Evolutionary conservation across 1,140 invertebrate species (phyloP), one percentile per base, ranked within the genome.

Genomic region (Drosophila bocqueti): DNA sequence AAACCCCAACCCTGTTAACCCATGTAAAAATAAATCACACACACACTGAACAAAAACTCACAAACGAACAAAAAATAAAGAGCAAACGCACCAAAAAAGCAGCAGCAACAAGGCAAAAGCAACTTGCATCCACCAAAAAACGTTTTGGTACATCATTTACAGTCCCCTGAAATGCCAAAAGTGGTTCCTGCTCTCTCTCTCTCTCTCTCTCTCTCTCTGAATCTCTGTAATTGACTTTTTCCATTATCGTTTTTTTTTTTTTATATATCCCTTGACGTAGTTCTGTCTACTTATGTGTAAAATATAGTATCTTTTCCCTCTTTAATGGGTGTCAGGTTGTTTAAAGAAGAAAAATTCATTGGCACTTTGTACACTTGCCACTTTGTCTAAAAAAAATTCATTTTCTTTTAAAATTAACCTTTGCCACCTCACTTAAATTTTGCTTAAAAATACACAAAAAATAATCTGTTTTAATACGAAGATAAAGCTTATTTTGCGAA

Each of bases 61-160:
- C 38, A 42, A 52, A 13, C 38, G 13, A 36, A 36, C n/a, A 21
- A 38, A 52, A 64, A 26, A 11, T 11, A 38, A 40, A 38, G 36
- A 29, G 46, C 50, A 38, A 43, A 55, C 2, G 18, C 34, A 10
- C 9, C 1, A 6, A 38, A 54, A 24, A 46, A 71, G 63, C 67
- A 71, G 67, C 67, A 71, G 54, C 49, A 68, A 45, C 40, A 71
- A 68, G 38, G 31, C 18, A 57, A 40, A 57, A 57, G 40, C 64
- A 68, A 40, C 40, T 34, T 52, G 11, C 63, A 67, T 64, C 16
- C 31, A 18, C 10, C 24, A 61, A 45, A 66, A 59, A 34, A 5
- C 6, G 24, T 5, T n/a, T 26, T 24, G n/a, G 11, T 15, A 54
- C 29, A 21, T 21, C 31, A 54, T 54, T 15, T 2, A 40, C 34